A percentile compares a stretch with the other conserved stretches of the same genome.
These are phyloP conservation scores for Oryctes rhinoceros DNA, from an alignment of 1,140 invertebrate species.

Conservation along the genomic window DNA sequence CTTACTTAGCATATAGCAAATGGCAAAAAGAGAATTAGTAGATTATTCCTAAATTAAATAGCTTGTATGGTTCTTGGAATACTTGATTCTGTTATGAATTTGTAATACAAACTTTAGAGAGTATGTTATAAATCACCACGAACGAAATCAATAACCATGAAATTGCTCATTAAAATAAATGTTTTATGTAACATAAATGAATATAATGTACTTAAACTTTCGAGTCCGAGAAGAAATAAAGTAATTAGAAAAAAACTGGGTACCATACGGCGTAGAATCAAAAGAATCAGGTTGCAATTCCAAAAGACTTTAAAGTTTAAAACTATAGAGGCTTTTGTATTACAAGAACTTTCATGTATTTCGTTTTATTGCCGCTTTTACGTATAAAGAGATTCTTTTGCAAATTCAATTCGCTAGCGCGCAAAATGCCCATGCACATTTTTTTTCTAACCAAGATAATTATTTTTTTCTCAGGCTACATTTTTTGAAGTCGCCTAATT, in stretches of 20 bases:
- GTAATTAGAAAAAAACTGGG: neutral
- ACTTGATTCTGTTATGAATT: too few species aligned
- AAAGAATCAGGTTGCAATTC: neutral
- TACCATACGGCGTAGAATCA: neutral
- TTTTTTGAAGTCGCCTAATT: slow-evolving; percentile 11
- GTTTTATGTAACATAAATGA: too few species aligned
- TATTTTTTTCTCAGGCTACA: neutral
- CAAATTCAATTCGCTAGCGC: neutral
- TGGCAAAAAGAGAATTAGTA: too few species aligned
- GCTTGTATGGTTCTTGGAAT: too few species aligned
- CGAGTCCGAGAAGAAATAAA: neutral
- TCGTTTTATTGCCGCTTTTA: neutral
- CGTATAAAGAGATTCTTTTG: neutral
- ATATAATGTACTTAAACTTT: too few species aligned
- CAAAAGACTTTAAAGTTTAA: slow-evolving; percentile 13
- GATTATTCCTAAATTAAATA: too few species aligned
- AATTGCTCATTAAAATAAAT: too few species aligned
- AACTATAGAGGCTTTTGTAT: slow-evolving; percentile 4
- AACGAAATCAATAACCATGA: too few species aligned
- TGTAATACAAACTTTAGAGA: too few species aligned
- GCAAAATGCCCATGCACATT: neutral
- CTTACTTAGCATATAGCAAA: too few species aligned
- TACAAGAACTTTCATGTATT: neutral
- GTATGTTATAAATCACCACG: too few species aligned
- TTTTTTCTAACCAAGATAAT: slow-evolving; percentile 15